Evolutionary conservation across 1,140 invertebrate genomes (phyloP).

Genomic region (Calycopis cecrops): DNA sequence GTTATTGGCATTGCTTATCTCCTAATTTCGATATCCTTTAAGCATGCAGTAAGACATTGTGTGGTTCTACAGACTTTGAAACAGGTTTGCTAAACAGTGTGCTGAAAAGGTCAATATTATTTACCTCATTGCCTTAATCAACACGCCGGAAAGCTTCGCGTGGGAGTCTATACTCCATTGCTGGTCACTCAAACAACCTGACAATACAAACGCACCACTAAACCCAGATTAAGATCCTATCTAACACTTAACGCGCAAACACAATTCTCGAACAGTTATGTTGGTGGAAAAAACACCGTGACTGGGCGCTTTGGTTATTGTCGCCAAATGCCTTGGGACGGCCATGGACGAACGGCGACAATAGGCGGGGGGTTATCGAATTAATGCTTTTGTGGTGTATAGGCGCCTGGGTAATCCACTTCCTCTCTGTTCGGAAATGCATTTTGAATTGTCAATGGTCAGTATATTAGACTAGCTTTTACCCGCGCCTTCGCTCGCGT

Average conservation of each 20-base stretch:
- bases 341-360: conserved; percentile 43
- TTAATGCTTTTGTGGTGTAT: conserved; percentile 30
- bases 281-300: conserved; percentile 54
- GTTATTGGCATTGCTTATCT: too few relatives aligned
- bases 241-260: conserved; percentile 62
- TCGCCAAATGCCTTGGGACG: conserved; percentile 60
- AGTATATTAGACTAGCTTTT: neutral
- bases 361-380: conserved; percentile 65
- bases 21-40: too few relatives aligned
- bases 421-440: conserved; percentile 4
- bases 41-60: too few relatives aligned
- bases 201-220: conserved; percentile 53
- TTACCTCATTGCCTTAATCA: neutral
- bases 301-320: conserved; percentile 54
- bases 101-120: neutral
- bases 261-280: conserved; percentile 59
- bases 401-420: conserved; percentile 1
- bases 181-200: conserved; percentile 41
- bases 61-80: too few relatives aligned
- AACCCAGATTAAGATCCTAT: conserved; percentile 67
- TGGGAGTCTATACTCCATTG: conserved; percentile 21
- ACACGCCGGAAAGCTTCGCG: conserved; percentile 47
- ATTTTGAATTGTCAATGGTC: neutral
- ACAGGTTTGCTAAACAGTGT: too few relatives aligned
- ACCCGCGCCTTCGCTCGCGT: too few relatives aligned